A percentile compares a stretch with the other conserved stretches of the same genome.
phyloP scores from a whole-genome alignment of 2,888 invertebrate genomes.

The Heliconius sara region DNA sequence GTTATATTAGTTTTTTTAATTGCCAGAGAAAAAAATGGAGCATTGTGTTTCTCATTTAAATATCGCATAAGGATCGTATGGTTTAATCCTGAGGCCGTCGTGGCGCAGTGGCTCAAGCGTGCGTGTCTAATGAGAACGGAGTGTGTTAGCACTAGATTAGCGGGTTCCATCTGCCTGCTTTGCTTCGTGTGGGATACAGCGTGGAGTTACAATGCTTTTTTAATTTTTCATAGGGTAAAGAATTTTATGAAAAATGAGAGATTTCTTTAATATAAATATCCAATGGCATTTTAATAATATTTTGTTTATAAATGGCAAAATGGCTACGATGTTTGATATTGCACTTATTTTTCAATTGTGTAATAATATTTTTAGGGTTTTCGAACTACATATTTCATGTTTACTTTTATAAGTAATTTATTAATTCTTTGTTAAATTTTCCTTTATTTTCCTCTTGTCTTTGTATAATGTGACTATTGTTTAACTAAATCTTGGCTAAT shows the following conservation, averaged over 20 bases:
- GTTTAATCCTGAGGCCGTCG: too few species aligned
- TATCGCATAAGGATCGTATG: not conserved
- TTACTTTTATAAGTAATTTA: not conserved
- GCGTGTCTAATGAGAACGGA: too few species aligned
- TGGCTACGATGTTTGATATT: not conserved
- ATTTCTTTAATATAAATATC: not conserved
- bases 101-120: too few species aligned
- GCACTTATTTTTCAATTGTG: not conserved
- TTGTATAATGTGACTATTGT: not conserved
- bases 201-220: not conserved
- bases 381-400: not conserved
- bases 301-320: not conserved
- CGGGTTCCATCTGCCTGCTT: too few species aligned
- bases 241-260: not conserved
- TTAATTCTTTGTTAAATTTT: not conserved
- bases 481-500: conserved; percentile 5
- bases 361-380: too few species aligned
- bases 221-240: not conserved
- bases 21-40: not conserved
- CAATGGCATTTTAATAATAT: not conserved
- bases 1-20: not conserved
- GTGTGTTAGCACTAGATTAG: too few species aligned
- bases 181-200: too few species aligned
- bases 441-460: not conserved
- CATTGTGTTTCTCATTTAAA: not conserved